Conservation (phyloP, 2,113 vertebrate species). For the Callocephalon fimbriatum region DNA sequence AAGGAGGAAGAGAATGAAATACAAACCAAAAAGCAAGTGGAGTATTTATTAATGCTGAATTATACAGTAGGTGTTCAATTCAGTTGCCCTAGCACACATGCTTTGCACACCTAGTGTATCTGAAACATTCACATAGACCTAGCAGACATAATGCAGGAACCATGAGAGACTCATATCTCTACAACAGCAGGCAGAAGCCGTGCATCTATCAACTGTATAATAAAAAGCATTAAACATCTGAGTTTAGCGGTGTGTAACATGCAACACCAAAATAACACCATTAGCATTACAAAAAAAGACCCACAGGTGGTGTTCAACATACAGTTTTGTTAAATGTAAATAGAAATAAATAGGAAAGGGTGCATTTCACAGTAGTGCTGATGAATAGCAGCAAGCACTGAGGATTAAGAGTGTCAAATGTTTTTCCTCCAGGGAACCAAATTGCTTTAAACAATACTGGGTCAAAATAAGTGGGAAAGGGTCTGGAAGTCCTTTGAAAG, state of each 20-base stretch:
- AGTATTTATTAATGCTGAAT: not conserved
- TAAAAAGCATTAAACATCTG: not conserved
- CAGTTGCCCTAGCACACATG: not conserved
- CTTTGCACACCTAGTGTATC: not conserved
- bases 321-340: not conserved
- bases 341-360: not conserved
- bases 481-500: not conserved
- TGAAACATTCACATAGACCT: not conserved
- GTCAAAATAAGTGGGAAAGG: not conserved
- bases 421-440: not conserved
- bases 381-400: not conserved
- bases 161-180: fast-evolving
- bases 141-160: not conserved
- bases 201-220: not conserved
- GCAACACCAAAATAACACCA: not conserved
- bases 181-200: not conserved
- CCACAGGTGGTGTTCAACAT: not conserved
- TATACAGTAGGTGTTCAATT: not conserved
- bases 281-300: not conserved
- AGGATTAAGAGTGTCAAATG: not conserved
- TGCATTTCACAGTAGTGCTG: not conserved
- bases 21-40: not conserved
- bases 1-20: not conserved
- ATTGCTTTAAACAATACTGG: not conserved
- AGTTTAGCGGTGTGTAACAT: not conserved